phyloP scores from a whole-genome alignment of 2,113 vertebrate species.

The Dipodomys merriami region DNA sequence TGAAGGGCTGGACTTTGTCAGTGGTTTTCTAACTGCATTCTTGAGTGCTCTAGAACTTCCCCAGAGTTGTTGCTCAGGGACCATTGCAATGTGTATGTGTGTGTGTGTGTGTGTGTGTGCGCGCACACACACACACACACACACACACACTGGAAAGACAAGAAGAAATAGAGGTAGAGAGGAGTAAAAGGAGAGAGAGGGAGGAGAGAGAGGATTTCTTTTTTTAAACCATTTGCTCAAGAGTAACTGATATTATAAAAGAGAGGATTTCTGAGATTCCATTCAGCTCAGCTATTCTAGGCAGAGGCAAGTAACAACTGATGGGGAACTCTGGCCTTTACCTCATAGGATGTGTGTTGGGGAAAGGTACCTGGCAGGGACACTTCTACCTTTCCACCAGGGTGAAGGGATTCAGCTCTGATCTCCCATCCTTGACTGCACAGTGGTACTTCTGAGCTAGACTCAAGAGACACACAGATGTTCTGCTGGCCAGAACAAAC shows the following conservation, averaged over 20 bases:
- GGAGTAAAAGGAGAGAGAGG: not conserved
- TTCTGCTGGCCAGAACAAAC: not conserved
- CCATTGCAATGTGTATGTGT: not conserved
- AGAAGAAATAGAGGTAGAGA: not conserved
- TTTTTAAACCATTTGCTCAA: not conserved
- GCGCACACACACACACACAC: too few species aligned
- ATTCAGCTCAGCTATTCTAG: not conserved
- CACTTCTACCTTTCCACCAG: not conserved
- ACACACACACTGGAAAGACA: too few species aligned
- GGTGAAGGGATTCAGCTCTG: not conserved
- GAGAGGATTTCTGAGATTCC: not conserved
- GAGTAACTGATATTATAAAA: not conserved
- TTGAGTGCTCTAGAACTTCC: not conserved
- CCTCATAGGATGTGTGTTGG: not conserved
- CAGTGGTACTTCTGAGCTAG: not conserved
- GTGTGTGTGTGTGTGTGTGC: not conserved
- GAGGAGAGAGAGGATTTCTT: not conserved
- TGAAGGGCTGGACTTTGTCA: not conserved
- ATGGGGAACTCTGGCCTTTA: not conserved
- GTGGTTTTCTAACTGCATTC: not conserved
- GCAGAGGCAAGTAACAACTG: not conserved
- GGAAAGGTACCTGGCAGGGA: not conserved
- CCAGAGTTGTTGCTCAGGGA: not conserved
- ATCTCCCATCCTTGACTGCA: not conserved
- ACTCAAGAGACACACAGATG: not conserved